phyloP scores from a whole-genome alignment of 2,888 invertebrate species.

The Drosophila mimetica region DNA sequence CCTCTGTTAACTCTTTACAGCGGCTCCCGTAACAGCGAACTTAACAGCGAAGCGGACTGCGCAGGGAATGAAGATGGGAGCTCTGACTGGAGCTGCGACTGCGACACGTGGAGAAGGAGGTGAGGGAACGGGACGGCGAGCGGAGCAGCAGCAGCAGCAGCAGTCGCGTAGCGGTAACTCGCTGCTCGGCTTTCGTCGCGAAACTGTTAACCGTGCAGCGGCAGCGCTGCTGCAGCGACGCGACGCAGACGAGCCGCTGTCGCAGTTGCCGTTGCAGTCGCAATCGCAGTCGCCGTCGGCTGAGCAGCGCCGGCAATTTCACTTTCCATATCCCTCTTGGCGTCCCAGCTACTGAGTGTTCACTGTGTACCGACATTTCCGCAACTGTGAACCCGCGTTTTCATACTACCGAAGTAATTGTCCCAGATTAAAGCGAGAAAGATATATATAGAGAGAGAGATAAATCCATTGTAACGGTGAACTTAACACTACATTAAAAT shows the following conservation, averaged over 20 bases:
- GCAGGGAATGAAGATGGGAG: background rate
- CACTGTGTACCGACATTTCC: background rate
- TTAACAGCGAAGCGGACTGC: background rate
- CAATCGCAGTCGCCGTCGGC: conserved; percentile 1
- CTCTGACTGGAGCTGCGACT: background rate
- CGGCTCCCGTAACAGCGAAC: background rate
- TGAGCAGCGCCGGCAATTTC: conserved; percentile 44
- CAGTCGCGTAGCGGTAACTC: conserved; percentile 7
- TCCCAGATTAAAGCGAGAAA: background rate
- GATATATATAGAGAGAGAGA: no score
- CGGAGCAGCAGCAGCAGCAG: conserved; percentile 14
- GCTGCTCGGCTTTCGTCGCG: conserved; percentile 23
- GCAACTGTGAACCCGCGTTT: no score
- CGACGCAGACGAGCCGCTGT: conserved; percentile 18
- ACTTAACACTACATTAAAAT: background rate
- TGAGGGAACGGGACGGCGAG: background rate
- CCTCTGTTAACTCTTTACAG: conserved; percentile 1
- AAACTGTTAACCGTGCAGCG: conserved; percentile 5
- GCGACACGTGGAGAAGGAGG: background rate
- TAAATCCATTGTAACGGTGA: conserved; percentile 6
- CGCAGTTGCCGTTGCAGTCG: conserved; percentile 2
- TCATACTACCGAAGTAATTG: background rate
- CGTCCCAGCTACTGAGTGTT: conserved; percentile 39
- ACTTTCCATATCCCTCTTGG: conserved; percentile 40
- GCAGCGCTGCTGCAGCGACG: conserved; percentile 19